Conservation (phyloP, 1,140 invertebrate species). For the Pseudachorutes palmiensis region DNA sequence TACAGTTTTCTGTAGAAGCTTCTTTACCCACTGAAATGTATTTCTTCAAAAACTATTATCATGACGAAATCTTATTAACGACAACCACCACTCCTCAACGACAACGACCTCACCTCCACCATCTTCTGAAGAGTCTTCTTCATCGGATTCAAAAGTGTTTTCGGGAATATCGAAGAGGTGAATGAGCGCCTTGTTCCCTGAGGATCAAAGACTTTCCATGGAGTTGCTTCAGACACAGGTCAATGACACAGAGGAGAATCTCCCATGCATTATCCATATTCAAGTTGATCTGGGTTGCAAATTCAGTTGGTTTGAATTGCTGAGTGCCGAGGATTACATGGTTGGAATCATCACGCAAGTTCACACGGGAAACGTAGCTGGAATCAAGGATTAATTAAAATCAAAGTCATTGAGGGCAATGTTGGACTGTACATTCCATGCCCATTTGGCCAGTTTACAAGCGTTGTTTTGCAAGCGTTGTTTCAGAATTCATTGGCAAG, state of each 20-base stretch:
- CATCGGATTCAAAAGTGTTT: conserved; percentile 96
- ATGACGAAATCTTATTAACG: too few relatives aligned
- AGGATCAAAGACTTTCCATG: conserved; percentile 95
- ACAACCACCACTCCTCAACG: too few relatives aligned
- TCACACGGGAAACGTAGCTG: conserved; percentile 86
- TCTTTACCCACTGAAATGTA: too few relatives aligned
- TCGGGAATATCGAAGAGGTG: conserved; percentile 95
- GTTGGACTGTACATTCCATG: too few relatives aligned
- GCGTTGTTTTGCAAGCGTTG: conserved; percentile 95
- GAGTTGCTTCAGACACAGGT: conserved; percentile 95
- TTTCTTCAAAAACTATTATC: too few relatives aligned
- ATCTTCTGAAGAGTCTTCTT: conserved; percentile 82
- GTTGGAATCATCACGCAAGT: conserved; percentile 85
- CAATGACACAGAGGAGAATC: conserved; percentile 94
- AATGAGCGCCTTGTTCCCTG: conserved; percentile 96
- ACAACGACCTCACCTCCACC: too few relatives aligned
- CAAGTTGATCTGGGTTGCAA: conserved; percentile 96
- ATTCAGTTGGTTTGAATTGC: conserved; percentile 96
- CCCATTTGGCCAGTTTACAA: conserved; percentile 99
- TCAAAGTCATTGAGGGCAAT: neutral
- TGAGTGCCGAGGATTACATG: conserved; percentile 97
- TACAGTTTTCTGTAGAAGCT: too few relatives aligned
- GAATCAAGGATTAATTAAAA: neutral
- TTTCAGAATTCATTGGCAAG: conserved; percentile 96
- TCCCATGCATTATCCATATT: conserved; percentile 99